Evolutionary conservation across 2,888 invertebrate species (phyloP).

Genomic region (Eumacrocentrus americanus): DNA sequence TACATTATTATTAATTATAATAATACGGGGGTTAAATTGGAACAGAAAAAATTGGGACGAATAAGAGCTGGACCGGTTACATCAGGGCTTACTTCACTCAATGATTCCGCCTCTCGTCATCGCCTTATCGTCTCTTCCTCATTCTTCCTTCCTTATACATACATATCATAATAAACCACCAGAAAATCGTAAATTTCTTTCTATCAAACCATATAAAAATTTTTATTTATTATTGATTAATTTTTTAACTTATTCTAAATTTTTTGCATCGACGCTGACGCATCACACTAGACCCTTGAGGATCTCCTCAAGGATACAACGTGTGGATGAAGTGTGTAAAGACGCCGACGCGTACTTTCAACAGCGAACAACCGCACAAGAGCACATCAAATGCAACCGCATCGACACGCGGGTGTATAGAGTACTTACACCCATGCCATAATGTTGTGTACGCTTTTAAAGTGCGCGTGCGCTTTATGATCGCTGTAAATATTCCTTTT

Average conservation of each 20-base stretch:
- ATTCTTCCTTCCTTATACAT: too few species aligned
- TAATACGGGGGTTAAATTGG: too few species aligned
- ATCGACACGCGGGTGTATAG: not conserved
- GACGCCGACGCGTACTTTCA: not conserved
- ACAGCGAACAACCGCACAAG: not conserved
- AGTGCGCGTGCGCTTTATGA: conserved; percentile 20
- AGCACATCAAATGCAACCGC: not conserved
- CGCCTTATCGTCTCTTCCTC: too few species aligned
- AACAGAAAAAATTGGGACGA: too few species aligned
- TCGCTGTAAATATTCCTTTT: conserved; percentile 27
- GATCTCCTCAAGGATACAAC: conserved; percentile 5
- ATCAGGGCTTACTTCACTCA: too few species aligned
- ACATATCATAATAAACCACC: too few species aligned
- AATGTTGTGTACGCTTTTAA: not conserved
- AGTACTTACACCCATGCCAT: not conserved
- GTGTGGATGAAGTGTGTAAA: not conserved
- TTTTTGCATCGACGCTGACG: not conserved
- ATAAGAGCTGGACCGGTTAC: too few species aligned
- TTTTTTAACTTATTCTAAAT: not conserved
- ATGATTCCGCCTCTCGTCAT: too few species aligned
- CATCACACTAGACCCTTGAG: not conserved
- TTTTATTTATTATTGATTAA: too few species aligned
- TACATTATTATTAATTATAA: too few species aligned
- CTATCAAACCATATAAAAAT: too few species aligned
- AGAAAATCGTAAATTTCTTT: too few species aligned